phyloP scores from a whole-genome alignment of 2,888 invertebrate species.

The Eupeodes latifasciatus region DNA sequence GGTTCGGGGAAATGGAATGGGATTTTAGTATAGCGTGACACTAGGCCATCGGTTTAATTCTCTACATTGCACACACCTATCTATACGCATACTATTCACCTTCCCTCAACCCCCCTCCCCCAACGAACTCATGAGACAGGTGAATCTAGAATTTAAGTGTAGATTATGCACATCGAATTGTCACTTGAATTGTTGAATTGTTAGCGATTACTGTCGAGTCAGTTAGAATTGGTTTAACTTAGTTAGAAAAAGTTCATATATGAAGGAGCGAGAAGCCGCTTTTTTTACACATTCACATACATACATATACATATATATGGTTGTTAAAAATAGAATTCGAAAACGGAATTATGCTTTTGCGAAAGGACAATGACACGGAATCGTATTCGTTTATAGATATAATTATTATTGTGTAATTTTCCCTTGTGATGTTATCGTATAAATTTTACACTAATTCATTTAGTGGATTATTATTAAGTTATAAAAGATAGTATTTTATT shows the following conservation, averaged over 20 bases:
- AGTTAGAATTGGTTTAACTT: conserved; percentile 50
- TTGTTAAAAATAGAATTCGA: neutral
- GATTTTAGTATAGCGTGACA: conserved; percentile 68
- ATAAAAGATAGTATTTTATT: conserved; percentile 2
- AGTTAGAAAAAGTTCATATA: neutral
- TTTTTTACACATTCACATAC: no score
- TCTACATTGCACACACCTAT: conserved; percentile 17
- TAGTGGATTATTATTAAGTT: neutral
- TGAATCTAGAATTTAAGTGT: conserved; percentile 69
- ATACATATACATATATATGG: neutral
- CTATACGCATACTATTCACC: neutral
- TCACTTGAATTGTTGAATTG: conserved; percentile 74
- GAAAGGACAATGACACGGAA: conserved; percentile 3
- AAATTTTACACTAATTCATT: conserved; percentile 5
- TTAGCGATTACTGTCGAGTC: conserved; percentile 62
- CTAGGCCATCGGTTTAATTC: conserved; percentile 69
- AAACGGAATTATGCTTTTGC: neutral
- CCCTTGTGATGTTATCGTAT: neutral
- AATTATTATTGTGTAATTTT: neutral
- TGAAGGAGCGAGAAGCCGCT: no score
- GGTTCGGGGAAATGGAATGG: neutral
- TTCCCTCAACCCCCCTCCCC: no score
- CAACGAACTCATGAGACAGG: conserved; percentile 20
- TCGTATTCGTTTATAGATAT: neutral
- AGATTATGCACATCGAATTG: conserved; percentile 74